phyloP scores from a whole-genome alignment of 2,797 vertebrate species.

The Lateolabrax maculatus region DNA sequence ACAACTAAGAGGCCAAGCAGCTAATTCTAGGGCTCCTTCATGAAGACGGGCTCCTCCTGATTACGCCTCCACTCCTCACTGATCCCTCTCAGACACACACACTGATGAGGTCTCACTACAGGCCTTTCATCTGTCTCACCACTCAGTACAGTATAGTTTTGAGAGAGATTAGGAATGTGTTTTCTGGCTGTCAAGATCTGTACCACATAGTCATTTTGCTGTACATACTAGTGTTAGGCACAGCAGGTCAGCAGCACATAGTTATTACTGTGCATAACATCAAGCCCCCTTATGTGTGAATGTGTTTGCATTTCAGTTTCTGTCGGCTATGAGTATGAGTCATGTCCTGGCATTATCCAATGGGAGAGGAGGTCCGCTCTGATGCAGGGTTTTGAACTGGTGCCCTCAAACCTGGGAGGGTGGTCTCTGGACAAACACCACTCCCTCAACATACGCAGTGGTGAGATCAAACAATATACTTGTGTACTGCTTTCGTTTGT shows the following conservation, averaged over 20 bases:
- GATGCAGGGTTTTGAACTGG: slow-evolving; percentile 96
- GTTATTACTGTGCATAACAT: slow-evolving; percentile 8
- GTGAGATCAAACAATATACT: slow-evolving; percentile 80
- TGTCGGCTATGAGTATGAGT: slow-evolving; percentile 96
- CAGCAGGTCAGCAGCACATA: background rate
- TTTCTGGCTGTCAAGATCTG: slow-evolving; percentile 3
- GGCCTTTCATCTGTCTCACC: slow-evolving; percentile 64
- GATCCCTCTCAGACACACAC: slow-evolving; percentile 68
- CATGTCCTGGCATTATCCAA: slow-evolving; percentile 92
- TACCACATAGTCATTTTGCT: background rate
- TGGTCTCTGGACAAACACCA: slow-evolving; percentile 98
- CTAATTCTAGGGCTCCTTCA: slow-evolving; percentile 81
- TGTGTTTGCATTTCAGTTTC: slow-evolving; percentile 86
- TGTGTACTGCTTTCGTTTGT: background rate
- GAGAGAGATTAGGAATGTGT: background rate
- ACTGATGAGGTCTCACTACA: slow-evolving; percentile 69
- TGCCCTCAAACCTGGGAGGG: slow-evolving; percentile 94
- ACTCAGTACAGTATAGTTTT: slow-evolving; percentile 53
- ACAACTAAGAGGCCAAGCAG: slow-evolving; percentile 77
- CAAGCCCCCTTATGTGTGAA: background rate
- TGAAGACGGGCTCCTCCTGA: slow-evolving; percentile 76
- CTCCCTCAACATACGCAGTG: slow-evolving; percentile 94
- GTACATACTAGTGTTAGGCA: background rate
- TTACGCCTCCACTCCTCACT: slow-evolving; percentile 76
- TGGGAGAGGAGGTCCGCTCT: slow-evolving; percentile 94